Percentiles rank a stretch among this genome's conserved stretches.
Conservation (phyloP, 2,113 vertebrate genomes). For the Phoenicopterus ruber region DNA sequence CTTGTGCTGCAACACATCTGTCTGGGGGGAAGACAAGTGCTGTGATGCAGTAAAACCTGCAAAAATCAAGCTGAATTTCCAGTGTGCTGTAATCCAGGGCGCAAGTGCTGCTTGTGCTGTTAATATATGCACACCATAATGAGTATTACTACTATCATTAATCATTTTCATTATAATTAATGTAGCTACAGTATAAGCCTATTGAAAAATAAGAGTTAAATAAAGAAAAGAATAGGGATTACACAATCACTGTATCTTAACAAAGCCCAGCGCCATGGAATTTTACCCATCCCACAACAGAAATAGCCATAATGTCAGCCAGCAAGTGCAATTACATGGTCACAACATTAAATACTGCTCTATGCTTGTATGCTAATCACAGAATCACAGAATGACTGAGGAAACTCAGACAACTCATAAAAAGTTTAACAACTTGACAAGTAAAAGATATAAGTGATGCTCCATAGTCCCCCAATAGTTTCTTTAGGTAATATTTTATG, state of each 20-base stretch:
- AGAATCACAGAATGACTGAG: background rate
- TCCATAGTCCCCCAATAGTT: background rate
- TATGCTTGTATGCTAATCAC: background rate
- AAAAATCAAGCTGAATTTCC: background rate
- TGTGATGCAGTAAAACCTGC: background rate
- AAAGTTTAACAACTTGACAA: background rate
- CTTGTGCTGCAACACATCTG: background rate
- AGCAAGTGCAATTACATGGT: background rate
- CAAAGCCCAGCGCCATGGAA: background rate
- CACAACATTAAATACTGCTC: background rate
- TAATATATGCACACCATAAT: constrained; percentile 1
- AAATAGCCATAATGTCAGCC: background rate
- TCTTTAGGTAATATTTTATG: background rate
- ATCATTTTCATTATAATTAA: constrained; percentile 9
- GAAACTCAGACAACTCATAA: background rate
- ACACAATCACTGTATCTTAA: background rate
- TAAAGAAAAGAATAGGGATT: background rate
- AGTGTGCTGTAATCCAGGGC: background rate
- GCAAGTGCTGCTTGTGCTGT: background rate
- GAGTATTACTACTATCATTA: background rate
- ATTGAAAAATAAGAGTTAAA: background rate
- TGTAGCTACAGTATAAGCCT: background rate
- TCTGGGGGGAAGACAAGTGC: background rate
- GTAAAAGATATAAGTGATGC: background rate
- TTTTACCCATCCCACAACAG: background rate